Conservation (phyloP, 2,797 vertebrate species). For the Lateolabrax maculatus region DNA sequence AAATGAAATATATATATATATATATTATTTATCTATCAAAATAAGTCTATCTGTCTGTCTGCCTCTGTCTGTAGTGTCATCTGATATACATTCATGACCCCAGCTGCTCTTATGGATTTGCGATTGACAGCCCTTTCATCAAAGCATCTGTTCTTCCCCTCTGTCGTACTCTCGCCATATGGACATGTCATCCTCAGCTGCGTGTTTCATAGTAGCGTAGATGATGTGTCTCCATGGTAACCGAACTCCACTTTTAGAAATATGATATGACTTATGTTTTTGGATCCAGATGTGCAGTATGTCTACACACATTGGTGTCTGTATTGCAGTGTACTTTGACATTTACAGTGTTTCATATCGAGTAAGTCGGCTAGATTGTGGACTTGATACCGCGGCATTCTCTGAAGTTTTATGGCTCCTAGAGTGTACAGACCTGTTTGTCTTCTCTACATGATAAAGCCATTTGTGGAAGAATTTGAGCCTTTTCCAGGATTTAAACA, state of each 20-base stretch:
- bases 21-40: not conserved
- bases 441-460: slow-evolving; percentile 68
- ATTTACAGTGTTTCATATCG: slow-evolving; percentile 62
- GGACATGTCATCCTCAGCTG: slow-evolving; percentile 75
- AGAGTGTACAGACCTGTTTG: slow-evolving; percentile 57
- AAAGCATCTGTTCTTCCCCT: slow-evolving; percentile 75
- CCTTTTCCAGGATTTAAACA: slow-evolving; percentile 75
- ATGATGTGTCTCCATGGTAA: slow-evolving; percentile 76
- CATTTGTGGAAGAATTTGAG: slow-evolving; percentile 78
- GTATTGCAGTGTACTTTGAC: slow-evolving; percentile 45
- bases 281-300: slow-evolving; percentile 39
- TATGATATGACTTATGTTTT: slow-evolving; percentile 59
- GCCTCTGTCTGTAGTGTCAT: slow-evolving; percentile 21
- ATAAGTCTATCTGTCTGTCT: not conserved
- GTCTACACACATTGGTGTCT: slow-evolving; percentile 32
- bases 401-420: slow-evolving; percentile 66
- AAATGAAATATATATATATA: not conserved
- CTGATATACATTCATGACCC: slow-evolving; percentile 64
- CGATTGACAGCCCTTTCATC: slow-evolving; percentile 75
- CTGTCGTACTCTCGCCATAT: slow-evolving; percentile 73
- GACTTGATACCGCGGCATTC: slow-evolving; percentile 37
- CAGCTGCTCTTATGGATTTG: slow-evolving; percentile 75
- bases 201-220: slow-evolving; percentile 63
- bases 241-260: slow-evolving; percentile 69
- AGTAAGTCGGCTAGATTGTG: slow-evolving; percentile 26